A percentile compares a stretch with the other conserved stretches of the same genome.
These are phyloP conservation scores for Eulemur coronatus DNA, from an alignment of 2,797 vertebrate species.

Conservation along the genomic window DNA sequence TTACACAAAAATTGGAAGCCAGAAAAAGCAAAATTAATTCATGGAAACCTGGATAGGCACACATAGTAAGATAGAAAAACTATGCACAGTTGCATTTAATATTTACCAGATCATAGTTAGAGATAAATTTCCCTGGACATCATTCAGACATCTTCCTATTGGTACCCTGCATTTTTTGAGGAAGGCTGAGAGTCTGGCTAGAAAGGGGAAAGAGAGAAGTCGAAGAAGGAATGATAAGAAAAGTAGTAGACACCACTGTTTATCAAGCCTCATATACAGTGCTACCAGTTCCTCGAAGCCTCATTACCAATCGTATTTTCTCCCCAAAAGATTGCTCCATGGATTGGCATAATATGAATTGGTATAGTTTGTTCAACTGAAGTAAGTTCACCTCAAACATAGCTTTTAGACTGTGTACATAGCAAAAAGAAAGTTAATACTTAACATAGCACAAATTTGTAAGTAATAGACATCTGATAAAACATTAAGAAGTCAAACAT, in stretches of 20 bases:
- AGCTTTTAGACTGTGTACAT: neutral
- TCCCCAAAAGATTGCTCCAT: neutral
- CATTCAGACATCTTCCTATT: neutral
- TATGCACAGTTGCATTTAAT: neutral
- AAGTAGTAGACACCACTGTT: neutral
- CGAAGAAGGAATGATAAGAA: neutral
- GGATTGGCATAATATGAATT: neutral
- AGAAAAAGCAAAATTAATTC: neutral
- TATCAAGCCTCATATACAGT: neutral
- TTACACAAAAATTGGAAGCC: neutral
- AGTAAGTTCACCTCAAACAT: neutral
- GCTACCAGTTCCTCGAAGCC: neutral
- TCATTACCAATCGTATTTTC: neutral
- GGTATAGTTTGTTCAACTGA: neutral
- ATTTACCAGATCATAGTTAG: neutral
- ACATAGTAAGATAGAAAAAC: neutral
- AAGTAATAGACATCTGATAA: constrained; percentile 63
- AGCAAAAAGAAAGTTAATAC: constrained; percentile 19
- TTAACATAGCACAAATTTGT: constrained; percentile 31
- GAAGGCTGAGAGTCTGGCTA: neutral
- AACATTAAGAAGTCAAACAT: constrained; percentile 70
- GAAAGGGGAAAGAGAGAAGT: neutral
- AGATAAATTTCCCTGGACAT: neutral
- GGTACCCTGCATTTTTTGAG: neutral
- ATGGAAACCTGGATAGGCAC: neutral